Percentiles rank a stretch among this genome's conserved stretches.
Conservation (phyloP, 2,113 vertebrate species). For the Anthoscopus minutus region DNA sequence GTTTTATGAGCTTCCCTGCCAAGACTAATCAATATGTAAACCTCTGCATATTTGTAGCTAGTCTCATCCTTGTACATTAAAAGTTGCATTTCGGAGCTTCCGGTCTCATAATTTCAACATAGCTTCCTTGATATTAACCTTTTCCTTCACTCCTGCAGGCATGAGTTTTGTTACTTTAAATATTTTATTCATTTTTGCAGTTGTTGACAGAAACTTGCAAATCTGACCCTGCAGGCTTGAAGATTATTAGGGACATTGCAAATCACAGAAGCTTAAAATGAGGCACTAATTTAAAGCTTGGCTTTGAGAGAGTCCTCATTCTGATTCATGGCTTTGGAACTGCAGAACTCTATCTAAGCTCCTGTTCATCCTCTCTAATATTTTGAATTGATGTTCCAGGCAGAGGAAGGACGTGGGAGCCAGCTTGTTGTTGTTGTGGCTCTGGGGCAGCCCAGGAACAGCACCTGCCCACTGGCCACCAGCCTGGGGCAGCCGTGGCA, state of each 20-base stretch:
- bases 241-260: background rate
- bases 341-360: background rate
- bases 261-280: background rate
- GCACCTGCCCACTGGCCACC: background rate
- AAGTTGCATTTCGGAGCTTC: background rate
- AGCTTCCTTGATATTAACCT: background rate
- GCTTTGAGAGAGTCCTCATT: background rate
- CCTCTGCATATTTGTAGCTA: background rate
- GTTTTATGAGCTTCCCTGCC: background rate
- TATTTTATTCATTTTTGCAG: background rate
- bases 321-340: background rate
- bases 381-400: background rate
- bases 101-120: background rate
- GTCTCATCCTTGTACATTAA: background rate
- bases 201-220: background rate
- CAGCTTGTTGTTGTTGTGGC: background rate
- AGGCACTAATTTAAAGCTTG: background rate
- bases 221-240: background rate
- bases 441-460: background rate
- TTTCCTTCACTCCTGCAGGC: background rate
- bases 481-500: background rate
- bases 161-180: background rate
- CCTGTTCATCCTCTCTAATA: background rate
- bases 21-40: background rate
- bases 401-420: background rate